Evolutionary conservation across 2,888 invertebrate species (phyloP).

Genomic region (Alloplasta piceator): DNA sequence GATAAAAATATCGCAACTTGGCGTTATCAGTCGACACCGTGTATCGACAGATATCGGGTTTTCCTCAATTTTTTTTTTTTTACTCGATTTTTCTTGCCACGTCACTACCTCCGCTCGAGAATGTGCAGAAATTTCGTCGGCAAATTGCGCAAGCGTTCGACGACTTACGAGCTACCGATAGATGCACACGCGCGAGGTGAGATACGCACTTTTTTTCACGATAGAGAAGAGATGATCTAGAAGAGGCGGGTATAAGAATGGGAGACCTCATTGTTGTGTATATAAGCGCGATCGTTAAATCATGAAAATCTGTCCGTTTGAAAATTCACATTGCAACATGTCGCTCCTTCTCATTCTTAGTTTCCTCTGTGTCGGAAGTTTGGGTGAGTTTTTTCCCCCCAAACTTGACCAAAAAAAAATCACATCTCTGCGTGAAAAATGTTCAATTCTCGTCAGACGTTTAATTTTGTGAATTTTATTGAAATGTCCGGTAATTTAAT

Average conservation of each 20-base stretch:
- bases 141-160: constrained; percentile 30
- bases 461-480: too few species aligned
- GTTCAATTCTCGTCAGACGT: too few species aligned
- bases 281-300: constrained; percentile 32
- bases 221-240: constrained; percentile 29
- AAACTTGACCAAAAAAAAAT: too few species aligned
- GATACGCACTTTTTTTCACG: constrained; percentile 35
- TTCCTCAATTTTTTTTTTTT: constrained; percentile 6
- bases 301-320: constrained; percentile 6
- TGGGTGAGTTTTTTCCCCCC: constrained; percentile 56
- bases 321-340: constrained; percentile 54
- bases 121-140: constrained; percentile 10
- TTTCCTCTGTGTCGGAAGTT: constrained; percentile 47
- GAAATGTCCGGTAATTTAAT: too few species aligned
- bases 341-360: constrained; percentile 52
- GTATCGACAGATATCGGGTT: constrained; percentile 19
- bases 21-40: constrained; percentile 31
- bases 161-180: background rate
- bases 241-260: constrained; percentile 10
- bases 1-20: constrained; percentile 12
- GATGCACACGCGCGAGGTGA: background rate
- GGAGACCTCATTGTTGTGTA: constrained; percentile 22
- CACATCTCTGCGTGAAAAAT: too few species aligned
- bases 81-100: background rate
- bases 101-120: background rate